These are phyloP conservation scores for Oenanthe melanoleuca DNA, from an alignment of 2,113 vertebrate species.

Conservation along the genomic window DNA sequence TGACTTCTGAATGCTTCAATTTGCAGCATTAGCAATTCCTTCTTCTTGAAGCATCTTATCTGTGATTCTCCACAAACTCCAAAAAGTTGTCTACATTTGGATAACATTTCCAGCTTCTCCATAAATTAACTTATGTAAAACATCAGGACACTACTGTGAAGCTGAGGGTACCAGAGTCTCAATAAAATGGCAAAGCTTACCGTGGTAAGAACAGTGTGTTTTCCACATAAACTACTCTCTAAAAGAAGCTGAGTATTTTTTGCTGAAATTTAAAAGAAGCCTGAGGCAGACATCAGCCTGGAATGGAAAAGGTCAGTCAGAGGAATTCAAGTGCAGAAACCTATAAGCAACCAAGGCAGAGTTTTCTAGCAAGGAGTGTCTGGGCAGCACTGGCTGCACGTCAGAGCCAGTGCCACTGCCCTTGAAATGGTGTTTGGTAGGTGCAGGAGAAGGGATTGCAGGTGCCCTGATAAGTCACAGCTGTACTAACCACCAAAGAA, in stretches of 20 bases:
- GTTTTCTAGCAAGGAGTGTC: not conserved
- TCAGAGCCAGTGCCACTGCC: not conserved
- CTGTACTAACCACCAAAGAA: too few relatives aligned
- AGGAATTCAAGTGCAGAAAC: not conserved
- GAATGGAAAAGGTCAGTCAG: slow-evolving; percentile 1
- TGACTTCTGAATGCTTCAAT: not conserved
- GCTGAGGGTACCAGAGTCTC: not conserved
- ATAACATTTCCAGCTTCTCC: not conserved
- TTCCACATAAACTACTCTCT: not conserved
- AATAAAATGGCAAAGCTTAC: not conserved
- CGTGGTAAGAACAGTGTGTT: not conserved
- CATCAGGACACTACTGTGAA: not conserved
- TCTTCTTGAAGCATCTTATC: not conserved
- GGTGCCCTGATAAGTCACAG: too few relatives aligned
- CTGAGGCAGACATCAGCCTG: not conserved
- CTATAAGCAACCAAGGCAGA: not conserved
- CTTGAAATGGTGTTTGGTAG: not conserved
- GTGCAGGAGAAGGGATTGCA: too few relatives aligned
- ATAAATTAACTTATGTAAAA: not conserved
- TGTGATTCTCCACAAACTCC: not conserved
- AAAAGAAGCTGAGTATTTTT: not conserved
- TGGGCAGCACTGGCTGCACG: not conserved
- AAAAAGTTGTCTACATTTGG: not conserved
- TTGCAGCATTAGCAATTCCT: not conserved
- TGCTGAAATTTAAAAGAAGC: not conserved